Evolutionary conservation across 2,888 invertebrate genomes (phyloP), one percentile per base, ranked within the genome.

Genomic region (Bellardia pandia): DNA sequence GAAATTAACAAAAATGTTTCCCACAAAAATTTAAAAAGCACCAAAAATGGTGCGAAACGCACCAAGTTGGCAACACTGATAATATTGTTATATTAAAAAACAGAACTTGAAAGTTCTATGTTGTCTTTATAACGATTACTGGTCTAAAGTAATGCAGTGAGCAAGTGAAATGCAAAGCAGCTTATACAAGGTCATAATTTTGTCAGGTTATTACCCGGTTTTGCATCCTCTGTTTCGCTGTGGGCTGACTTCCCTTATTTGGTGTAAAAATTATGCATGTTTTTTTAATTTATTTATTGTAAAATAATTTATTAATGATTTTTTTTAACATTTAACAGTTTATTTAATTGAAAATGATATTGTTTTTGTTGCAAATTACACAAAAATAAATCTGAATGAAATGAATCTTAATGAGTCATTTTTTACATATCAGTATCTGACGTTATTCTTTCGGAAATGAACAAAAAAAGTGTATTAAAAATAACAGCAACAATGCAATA

Each of bases 321-420:
- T 13, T 62, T 7, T 13, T n/a, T 37, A 45, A 6, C 7, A 56
- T 56, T 56, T 56, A 56, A 56, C 23, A 56, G 23, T 56, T 56
- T 3, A 56, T 56, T 23, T 23, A 23, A 37, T 37, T 37, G 37
- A 16, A 16, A 23, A 9, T 23, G 16, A 3, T 56, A 56, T 56
- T 56, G 7, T 23, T 56, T 56, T 23, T 9, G 23, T 5, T 23
- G 8, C 16, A 56, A 7, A 23, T 56, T 7, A 23, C 30, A 48
- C 48, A 48, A 11, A 30, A 68, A 48, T 23, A 40, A 33, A 30
- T 78, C 6, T 45, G 9, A 33, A 37, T 45, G 45, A 60, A 78
- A 78, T 23, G n/a, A 53, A 66, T 66, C 11, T 33, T 30, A 78
- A 60, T 79, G 51, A 71, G 37, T 79, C 69, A 79, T 79, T 69